Percentiles rank a stretch among this genome's conserved stretches.
phyloP scores from a whole-genome alignment of 2,888 invertebrate species.

The Heliconius erato region DNA sequence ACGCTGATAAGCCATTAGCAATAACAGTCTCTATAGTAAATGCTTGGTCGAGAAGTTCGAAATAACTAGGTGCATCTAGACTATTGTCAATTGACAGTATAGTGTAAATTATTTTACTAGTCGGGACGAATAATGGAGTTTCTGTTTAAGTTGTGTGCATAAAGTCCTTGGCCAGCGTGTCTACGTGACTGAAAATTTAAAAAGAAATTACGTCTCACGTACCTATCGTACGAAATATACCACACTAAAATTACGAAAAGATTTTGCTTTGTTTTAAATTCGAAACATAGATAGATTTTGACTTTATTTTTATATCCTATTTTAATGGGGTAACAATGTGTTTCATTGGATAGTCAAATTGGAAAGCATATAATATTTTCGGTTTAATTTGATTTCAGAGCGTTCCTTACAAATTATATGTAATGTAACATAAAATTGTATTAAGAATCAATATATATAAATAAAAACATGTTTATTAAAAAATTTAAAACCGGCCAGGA shows the following conservation, averaged over 20 bases:
- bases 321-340: too few relatives aligned
- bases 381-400: neutral
- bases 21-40: constrained; percentile 1
- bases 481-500: neutral
- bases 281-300: neutral
- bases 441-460: neutral
- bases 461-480: neutral
- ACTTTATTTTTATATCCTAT: neutral
- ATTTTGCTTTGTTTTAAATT: neutral
- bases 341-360: too few relatives aligned
- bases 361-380: neutral
- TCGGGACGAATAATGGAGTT: constrained; percentile 34
- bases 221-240: constrained; percentile 29
- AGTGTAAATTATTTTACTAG: constrained; percentile 39
- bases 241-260: neutral
- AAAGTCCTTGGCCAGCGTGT: constrained; percentile 38
- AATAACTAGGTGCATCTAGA: neutral
- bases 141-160: constrained; percentile 36
- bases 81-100: constrained; percentile 27
- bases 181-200: constrained; percentile 57
- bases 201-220: constrained; percentile 52
- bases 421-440: neutral
- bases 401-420: neutral
- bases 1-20: constrained; percentile 32
- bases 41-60: neutral